Percentiles rank a stretch among this genome's conserved stretches.
These are phyloP conservation scores for Cetonia aurata DNA, from an alignment of 2,888 invertebrate species.

Conservation along the genomic window DNA sequence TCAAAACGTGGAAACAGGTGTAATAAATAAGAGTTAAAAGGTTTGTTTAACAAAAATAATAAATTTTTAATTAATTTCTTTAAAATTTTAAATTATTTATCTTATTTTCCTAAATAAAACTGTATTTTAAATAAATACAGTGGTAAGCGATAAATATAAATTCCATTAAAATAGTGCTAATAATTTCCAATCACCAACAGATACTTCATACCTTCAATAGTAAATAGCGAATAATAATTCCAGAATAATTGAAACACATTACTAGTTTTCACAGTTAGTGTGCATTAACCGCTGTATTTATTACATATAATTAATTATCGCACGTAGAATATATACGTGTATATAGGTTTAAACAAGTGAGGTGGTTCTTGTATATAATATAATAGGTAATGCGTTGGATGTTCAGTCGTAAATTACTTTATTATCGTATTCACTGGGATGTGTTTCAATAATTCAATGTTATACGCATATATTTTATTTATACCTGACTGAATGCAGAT, in stretches of 20 bases:
- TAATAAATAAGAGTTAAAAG: no score
- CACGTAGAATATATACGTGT: conserved; percentile 5
- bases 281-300: conserved; percentile 9
- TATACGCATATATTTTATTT: conserved; percentile 9
- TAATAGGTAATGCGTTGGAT: neutral
- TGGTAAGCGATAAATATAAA: neutral
- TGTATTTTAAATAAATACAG: neutral
- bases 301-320: conserved; percentile 13
- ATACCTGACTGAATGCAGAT: no score
- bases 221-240: conserved; percentile 22
- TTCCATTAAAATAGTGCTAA: neutral
- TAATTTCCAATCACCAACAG: conserved; percentile 28
- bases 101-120: no score
- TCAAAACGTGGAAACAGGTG: no score
- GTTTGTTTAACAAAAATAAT: no score
- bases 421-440: neutral
- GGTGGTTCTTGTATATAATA: no score
- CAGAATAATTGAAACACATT: conserved; percentile 24
- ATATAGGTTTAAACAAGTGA: no score
- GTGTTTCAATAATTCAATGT: conserved; percentile 7
- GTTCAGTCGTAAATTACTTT: neutral
- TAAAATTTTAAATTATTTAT: no score
- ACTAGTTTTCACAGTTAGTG: conserved; percentile 1
- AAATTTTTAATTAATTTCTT: no score
- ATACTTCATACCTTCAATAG: conserved; percentile 1